Percentiles rank a stretch among this genome's conserved stretches.
Evolutionary conservation across 2,888 invertebrate genomes (phyloP).

Genomic region (Drosophila sordidula): DNA sequence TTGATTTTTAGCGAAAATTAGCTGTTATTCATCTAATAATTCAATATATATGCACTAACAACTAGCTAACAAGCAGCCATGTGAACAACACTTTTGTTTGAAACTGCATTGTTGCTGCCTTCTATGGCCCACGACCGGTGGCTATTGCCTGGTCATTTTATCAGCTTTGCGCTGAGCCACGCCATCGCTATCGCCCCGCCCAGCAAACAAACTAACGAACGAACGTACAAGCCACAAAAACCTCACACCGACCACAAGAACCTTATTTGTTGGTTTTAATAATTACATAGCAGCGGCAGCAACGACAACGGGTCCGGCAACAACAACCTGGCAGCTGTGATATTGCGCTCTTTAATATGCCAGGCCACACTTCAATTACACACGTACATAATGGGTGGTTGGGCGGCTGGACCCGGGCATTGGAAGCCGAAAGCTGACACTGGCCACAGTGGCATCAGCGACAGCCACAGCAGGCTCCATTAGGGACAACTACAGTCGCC

Average conservation of each 20-base stretch:
- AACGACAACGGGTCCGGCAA: constrained; percentile 4
- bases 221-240: constrained; percentile 31
- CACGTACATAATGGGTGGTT: constrained; percentile 52
- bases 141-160: constrained; percentile 33
- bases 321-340: constrained; percentile 28
- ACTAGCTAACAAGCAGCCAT: constrained; percentile 29
- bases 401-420: not conserved
- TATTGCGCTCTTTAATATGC: constrained; percentile 72
- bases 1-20: too few relatives aligned
- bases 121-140: constrained; percentile 16
- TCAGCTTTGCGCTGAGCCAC: constrained; percentile 53
- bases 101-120: constrained; percentile 30
- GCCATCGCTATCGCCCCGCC: constrained; percentile 29
- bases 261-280: constrained; percentile 82
- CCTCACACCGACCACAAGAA: constrained; percentile 56
- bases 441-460: constrained; percentile 16
- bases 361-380: constrained; percentile 75
- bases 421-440: constrained; percentile 29
- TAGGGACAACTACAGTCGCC: constrained; percentile 30
- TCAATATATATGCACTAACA: not conserved
- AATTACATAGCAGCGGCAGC: constrained; percentile 69
- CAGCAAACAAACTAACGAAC: constrained; percentile 9
- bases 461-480: constrained; percentile 27
- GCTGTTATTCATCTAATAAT: not conserved
- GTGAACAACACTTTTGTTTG: constrained; percentile 23